These are phyloP conservation scores for Zonotrichia leucophrys DNA, from an alignment of 2,113 vertebrate genomes.

Conservation along the genomic window DNA sequence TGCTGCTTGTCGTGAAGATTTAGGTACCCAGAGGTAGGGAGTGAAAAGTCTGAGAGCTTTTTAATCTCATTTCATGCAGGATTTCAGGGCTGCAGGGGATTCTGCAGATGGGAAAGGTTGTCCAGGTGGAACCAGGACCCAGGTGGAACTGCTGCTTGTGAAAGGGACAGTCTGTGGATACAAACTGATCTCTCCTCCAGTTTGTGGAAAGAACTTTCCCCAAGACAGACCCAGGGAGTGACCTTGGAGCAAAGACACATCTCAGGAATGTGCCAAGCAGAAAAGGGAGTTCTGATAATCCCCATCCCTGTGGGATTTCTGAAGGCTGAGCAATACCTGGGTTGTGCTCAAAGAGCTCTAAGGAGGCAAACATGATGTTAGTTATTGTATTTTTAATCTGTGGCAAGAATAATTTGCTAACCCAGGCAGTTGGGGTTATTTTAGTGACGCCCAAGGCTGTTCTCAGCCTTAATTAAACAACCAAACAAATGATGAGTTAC, in stretches of 20 bases:
- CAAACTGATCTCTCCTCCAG: not conserved
- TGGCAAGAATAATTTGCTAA: not conserved
- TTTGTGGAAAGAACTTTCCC: not conserved
- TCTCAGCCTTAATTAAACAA: not conserved
- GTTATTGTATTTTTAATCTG: not conserved
- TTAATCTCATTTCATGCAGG: too few relatives aligned
- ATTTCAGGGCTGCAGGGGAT: too few relatives aligned
- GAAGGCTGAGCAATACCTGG: not conserved
- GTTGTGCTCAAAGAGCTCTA: not conserved
- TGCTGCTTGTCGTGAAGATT: not conserved
- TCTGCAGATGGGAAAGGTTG: not conserved
- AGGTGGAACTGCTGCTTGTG: not conserved
- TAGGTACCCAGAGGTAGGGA: not conserved
- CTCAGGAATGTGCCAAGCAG: not conserved
- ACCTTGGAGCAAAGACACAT: accelerated
- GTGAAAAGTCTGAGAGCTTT: not conserved
- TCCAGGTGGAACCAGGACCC: not conserved
- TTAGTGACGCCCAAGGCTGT: not conserved
- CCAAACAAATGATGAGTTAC: not conserved
- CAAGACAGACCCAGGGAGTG: not conserved
- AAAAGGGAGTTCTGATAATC: not conserved
- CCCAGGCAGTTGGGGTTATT: not conserved
- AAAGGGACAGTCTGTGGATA: not conserved
- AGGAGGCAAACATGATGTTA: not conserved
- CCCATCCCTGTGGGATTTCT: not conserved